Percentiles rank a stretch among this genome's conserved stretches.
phyloP scores from a whole-genome alignment of 2,797 vertebrate genomes.

The Lemur catta region DNA sequence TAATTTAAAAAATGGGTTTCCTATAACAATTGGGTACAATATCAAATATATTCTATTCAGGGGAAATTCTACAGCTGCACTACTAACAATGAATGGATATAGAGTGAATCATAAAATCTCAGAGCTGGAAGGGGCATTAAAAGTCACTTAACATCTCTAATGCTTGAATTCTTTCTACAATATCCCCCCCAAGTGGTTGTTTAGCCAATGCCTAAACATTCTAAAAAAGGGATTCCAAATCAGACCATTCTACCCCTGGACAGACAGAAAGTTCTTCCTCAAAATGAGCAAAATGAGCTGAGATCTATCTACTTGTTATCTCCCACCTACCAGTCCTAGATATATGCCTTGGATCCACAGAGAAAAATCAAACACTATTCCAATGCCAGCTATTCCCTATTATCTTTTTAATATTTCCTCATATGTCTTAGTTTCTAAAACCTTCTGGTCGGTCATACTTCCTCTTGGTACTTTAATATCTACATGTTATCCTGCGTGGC shows the following conservation, averaged over 20 bases:
- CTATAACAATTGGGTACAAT: neutral
- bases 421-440: neutral
- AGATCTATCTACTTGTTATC: neutral
- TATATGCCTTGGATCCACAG: neutral
- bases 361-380: neutral
- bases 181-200: neutral
- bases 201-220: neutral
- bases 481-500: no score
- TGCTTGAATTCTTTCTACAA: constrained; percentile 7
- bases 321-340: neutral
- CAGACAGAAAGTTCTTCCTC: neutral
- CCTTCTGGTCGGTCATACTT: neutral
- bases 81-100: neutral
- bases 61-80: neutral
- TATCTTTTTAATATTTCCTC: neutral
- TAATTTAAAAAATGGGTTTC: neutral
- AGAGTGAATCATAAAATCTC: neutral
- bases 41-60: neutral
- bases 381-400: neutral
- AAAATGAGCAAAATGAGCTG: neutral
- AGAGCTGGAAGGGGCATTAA: neutral
- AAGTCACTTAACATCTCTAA: neutral
- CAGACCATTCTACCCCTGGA: neutral
- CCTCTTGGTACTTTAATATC: neutral
- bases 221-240: neutral